Evolutionary conservation across 2,888 invertebrate species (phyloP), one percentile per base, ranked within the genome.

Genomic region (Zaprionus lineosus): DNA sequence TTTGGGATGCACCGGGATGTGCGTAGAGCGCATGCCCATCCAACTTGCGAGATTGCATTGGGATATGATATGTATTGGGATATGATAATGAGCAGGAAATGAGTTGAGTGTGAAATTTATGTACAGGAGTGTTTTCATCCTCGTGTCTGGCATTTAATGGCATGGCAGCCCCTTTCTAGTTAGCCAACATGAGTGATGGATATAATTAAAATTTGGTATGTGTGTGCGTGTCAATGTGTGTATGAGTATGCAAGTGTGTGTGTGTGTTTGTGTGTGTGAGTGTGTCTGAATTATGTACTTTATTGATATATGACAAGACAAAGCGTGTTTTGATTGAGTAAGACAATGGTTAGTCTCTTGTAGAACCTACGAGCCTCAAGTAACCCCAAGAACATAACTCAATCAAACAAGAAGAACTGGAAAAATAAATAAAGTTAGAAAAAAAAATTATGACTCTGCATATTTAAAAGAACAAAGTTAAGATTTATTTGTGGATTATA

Each of bases 91-190:
- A 78, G 78, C 78, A 84, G 78, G 78, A 78, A 78, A 85, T 85
- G 78, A 84, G 85, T 83, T 68, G 79, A 79, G 78, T 83, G 85
- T 83, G 79, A 85, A 85, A 78, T 78, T 78, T 85, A 78, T 78
- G 79, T 59, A 53, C 85, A 83, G 78, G 78, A 78, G 78, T 83
- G 78, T 74, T 59, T 52, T 36, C 28, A 36, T 6, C 15, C 11
- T 29, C 40, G 37, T 69, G 53, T 60, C n/a, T n/a, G n/a, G n/a
- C n/a, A 24, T 16, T 24, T 4, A 24, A 3, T 11, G n/a, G 47
- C n/a, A 40, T 14, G 28, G 39, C 47, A 31, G 43, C 41, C 46
- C 58, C 61, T 48, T 48, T 53, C 52, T 59, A 26, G 52, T 58
- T 57, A 44, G 47, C 58, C 57, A 61, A 47, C 75, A 63, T 78